phyloP scores from a whole-genome alignment of 2,888 invertebrate genomes.

The Acanthosepion lycidas region DNA sequence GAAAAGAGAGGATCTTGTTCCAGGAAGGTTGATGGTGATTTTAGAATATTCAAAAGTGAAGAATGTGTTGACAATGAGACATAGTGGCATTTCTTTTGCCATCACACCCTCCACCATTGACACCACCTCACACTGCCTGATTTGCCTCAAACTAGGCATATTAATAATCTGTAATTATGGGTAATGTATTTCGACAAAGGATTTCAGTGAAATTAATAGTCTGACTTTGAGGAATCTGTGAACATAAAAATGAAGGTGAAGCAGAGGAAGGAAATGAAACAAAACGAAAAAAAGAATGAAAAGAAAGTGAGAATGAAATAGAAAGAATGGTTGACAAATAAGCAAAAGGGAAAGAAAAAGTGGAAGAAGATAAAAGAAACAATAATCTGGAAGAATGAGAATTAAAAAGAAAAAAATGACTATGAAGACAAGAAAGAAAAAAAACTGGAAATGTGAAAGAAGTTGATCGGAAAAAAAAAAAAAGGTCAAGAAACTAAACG shows the following conservation, averaged over 20 bases:
- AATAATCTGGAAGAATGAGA: not conserved
- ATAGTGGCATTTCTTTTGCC: not conserved
- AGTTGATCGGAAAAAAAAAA: not conserved
- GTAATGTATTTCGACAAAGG: not conserved
- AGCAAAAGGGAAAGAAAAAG: too few relatives aligned
- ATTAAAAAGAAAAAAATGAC: not conserved
- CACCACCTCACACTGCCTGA: not conserved
- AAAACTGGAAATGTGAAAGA: not conserved
- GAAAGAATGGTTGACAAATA: too few relatives aligned
- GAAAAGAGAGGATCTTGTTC: not conserved
- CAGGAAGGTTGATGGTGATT: not conserved
- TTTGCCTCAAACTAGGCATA: not conserved
- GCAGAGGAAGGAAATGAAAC: not conserved
- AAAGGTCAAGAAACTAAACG: not conserved
- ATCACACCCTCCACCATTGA: not conserved
- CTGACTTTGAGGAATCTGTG: not conserved
- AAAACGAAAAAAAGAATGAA: not conserved
- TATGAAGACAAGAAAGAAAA: not conserved
- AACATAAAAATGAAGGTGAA: not conserved
- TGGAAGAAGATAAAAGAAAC: too few relatives aligned
- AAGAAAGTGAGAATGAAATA: not conserved
- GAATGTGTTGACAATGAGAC: slow-evolving; percentile 6
- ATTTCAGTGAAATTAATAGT: slow-evolving; percentile 20
- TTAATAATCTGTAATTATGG: slow-evolving; percentile 18
- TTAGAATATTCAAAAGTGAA: not conserved